Conservation (phyloP, 2,113 vertebrate genomes). For the Zosterops hypoxanthus region DNA sequence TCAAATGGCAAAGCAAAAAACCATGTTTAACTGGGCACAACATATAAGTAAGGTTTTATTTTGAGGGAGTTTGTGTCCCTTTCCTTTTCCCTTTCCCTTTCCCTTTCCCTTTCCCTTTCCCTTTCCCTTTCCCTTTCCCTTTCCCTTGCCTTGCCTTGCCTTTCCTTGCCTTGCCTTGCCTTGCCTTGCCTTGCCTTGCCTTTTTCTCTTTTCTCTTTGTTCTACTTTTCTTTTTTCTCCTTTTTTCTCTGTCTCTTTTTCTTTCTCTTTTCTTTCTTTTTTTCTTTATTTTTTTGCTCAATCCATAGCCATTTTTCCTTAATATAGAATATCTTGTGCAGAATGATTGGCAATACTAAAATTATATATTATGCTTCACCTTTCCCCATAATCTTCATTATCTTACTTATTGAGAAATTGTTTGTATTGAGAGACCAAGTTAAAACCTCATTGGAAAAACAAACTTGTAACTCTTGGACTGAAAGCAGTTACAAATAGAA, state of each 20-base stretch:
- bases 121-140: fast-evolving
- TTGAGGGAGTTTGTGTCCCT: fast-evolving
- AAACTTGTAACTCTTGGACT: neutral
- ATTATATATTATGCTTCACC: neutral
- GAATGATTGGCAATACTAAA: neutral
- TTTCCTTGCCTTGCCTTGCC: too few species aligned
- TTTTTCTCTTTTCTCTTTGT: fast-evolving
- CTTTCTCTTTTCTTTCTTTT: too few species aligned
- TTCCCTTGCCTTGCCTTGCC: fast-evolving
- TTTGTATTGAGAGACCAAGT: neutral
- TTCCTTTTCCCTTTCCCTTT: too few species aligned
- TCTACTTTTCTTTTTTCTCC: too few species aligned
- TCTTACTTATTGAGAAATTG: neutral
- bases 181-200: too few species aligned
- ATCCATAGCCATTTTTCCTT: neutral
- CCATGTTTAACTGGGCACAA: neutral
- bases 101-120: fast-evolving
- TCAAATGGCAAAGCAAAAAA: neutral
- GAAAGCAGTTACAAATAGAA: neutral
- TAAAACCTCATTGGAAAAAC: neutral
- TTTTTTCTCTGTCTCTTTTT: too few species aligned
- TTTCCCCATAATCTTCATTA: neutral
- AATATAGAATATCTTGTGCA: neutral
- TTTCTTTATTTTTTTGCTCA: too few species aligned
- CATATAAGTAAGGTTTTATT: neutral